These are phyloP conservation scores for Acleris emargana DNA, from an alignment of 2,888 invertebrate genomes.

Conservation along the genomic window DNA sequence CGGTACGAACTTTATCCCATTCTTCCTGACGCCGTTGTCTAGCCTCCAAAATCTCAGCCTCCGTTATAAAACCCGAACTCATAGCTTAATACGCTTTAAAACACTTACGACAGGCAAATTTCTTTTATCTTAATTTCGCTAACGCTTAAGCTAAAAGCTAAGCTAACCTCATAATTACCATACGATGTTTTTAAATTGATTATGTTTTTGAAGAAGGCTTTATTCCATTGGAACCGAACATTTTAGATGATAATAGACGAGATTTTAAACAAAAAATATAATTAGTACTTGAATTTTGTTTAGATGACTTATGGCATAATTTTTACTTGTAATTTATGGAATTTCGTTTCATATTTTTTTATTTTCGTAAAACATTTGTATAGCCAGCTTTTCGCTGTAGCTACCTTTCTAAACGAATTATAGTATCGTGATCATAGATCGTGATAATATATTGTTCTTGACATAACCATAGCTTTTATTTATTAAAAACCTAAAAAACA, in stretches of 20 bases:
- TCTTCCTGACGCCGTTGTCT: constrained; percentile 94
- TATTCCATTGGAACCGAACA: too few relatives aligned
- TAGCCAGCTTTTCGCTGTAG: neutral
- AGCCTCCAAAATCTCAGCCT: constrained; percentile 92
- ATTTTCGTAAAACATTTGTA: too few relatives aligned
- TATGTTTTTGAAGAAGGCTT: constrained; percentile 12
- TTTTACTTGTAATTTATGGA: too few relatives aligned
- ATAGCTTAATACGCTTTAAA: constrained; percentile 69
- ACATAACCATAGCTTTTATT: too few relatives aligned
- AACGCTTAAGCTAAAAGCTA: constrained; percentile 8
- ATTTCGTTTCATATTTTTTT: too few relatives aligned
- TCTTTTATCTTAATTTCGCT: constrained; percentile 9
- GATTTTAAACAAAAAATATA: too few relatives aligned
- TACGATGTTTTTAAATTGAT: constrained; percentile 30
- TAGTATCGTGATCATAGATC: too few relatives aligned
- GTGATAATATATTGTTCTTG: too few relatives aligned
- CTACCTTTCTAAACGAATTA: constrained; percentile 2
- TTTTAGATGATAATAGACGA: too few relatives aligned
- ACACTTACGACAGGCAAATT: neutral
- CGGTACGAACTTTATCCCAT: constrained; percentile 97
- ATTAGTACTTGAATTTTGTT: too few relatives aligned
- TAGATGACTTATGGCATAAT: too few relatives aligned
- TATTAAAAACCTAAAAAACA: too few relatives aligned
- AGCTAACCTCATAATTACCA: neutral
- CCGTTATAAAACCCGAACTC: constrained; percentile 97